Percentiles rank a stretch among this genome's conserved stretches.
Evolutionary conservation across 2,113 vertebrate species (phyloP).

Genomic region (Nothoprocta pentlandii): DNA sequence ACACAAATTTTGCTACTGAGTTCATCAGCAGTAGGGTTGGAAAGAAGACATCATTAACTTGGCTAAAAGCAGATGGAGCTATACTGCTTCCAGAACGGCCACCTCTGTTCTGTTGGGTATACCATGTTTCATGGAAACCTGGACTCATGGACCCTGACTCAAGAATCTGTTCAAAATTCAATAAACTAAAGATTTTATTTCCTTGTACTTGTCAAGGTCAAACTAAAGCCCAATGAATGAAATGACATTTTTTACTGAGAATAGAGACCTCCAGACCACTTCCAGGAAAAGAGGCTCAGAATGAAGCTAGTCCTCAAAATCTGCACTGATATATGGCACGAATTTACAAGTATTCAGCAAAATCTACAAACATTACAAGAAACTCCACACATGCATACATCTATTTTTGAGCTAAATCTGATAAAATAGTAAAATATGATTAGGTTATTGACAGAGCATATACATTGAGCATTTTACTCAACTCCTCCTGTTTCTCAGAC

Average conservation of each 20-base stretch:
- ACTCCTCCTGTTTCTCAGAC: background rate
- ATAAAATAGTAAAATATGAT: background rate
- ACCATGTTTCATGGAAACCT: background rate
- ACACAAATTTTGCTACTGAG: background rate
- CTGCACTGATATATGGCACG: background rate
- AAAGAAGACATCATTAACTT: background rate
- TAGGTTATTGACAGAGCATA: background rate
- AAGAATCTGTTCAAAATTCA: background rate
- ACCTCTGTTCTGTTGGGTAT: background rate
- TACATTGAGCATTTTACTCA: background rate
- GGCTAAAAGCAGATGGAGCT: background rate
- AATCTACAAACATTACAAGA: background rate
- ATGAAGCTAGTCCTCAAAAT: background rate
- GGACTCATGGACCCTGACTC: background rate
- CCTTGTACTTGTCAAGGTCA: no score
- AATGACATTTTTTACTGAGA: background rate
- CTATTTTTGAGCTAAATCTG: background rate
- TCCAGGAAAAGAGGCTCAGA: background rate
- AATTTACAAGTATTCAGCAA: background rate
- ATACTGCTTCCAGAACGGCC: fast-evolving
- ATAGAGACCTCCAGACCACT: background rate
- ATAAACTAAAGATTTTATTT: background rate
- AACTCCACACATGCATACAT: background rate
- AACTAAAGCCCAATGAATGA: no score
- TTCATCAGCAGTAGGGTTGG: background rate